Evolutionary conservation across 2,797 vertebrate species (phyloP).

Genomic region (Intellagama lesueurii): DNA sequence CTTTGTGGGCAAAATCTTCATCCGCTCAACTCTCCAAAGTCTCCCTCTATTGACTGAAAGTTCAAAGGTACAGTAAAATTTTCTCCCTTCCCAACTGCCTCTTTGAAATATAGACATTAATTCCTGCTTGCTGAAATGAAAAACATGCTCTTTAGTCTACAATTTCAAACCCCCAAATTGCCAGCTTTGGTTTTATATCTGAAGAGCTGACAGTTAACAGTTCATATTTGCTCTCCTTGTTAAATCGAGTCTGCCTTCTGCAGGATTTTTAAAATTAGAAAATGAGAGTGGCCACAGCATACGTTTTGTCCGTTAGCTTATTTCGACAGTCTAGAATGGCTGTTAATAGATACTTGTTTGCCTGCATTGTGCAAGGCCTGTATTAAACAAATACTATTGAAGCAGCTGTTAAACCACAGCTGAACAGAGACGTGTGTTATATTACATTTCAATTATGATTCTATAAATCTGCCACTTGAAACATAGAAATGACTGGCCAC

Average conservation of each 20-base stretch:
- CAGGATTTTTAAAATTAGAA: slow-evolving; percentile 48
- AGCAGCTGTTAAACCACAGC: slow-evolving; percentile 70
- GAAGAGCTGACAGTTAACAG: slow-evolving; percentile 29
- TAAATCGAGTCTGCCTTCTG: slow-evolving; percentile 40
- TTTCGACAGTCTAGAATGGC: slow-evolving; percentile 54
- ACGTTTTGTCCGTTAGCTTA: slow-evolving; percentile 44
- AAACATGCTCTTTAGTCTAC: slow-evolving; percentile 39
- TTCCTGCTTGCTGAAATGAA: slow-evolving; percentile 38
- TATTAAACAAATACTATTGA: slow-evolving; percentile 57
- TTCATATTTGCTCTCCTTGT: slow-evolving; percentile 32
- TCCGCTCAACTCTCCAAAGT: slow-evolving; percentile 51
- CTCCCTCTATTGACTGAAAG: slow-evolving; percentile 48
- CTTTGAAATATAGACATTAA: slow-evolving; percentile 45
- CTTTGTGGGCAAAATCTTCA: slow-evolving; percentile 42
- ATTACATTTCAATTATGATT: slow-evolving; percentile 69
- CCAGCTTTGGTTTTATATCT: slow-evolving; percentile 41
- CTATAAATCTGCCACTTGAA: slow-evolving; percentile 65
- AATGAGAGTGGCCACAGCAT: slow-evolving; percentile 22
- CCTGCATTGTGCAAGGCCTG: slow-evolving; percentile 56
- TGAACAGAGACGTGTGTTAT: slow-evolving; percentile 64
- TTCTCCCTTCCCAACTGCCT: not conserved
- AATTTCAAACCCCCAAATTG: slow-evolving; percentile 51
- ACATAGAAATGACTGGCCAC: slow-evolving; percentile 63
- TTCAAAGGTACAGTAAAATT: slow-evolving; percentile 42
- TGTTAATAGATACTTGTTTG: slow-evolving; percentile 65